A percentile compares a stretch with the other conserved stretches of the same genome.
Evolutionary conservation across 92 coral and sea anemone species (phyloP).

Genomic region (Desmophyllum pertusum): DNA sequence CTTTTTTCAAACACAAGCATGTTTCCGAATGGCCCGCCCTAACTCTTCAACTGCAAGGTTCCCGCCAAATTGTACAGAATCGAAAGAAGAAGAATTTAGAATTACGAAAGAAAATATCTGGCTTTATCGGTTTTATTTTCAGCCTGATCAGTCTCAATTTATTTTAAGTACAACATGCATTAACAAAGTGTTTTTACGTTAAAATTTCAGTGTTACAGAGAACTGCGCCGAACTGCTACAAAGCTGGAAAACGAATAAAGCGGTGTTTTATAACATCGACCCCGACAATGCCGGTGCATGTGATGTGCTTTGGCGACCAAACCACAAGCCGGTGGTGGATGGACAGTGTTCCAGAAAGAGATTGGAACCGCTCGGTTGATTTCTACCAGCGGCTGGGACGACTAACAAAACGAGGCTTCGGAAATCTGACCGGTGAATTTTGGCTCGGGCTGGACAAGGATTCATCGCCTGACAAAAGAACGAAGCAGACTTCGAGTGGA

Average conservation of each 20-base stretch:
- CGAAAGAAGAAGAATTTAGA: too few relatives aligned
- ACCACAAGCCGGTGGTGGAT: constrained; percentile 71
- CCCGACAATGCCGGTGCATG: constrained; percentile 64
- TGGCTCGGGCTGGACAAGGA: constrained; percentile 40
- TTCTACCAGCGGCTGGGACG: constrained; percentile 27
- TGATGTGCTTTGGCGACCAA: constrained; percentile 73
- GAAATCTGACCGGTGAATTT: constrained; percentile 29
- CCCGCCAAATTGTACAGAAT: too few relatives aligned
- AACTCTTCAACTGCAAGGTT: too few relatives aligned
- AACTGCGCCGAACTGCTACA: constrained; percentile 61
- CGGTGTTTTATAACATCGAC: constrained; percentile 58
- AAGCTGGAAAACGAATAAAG: constrained; percentile 47
- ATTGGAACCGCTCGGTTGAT: constrained; percentile 22
- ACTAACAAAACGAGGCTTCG: constrained; percentile 43
- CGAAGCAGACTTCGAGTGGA: constrained; percentile 26
- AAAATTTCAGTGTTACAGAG: constrained; percentile 1
- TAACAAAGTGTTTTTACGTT: not conserved
- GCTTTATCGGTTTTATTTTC: too few relatives aligned
- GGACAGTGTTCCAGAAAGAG: constrained; percentile 78
- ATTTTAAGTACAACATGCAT: too few relatives aligned
- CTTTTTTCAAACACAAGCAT: too few relatives aligned
- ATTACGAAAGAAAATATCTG: too few relatives aligned
- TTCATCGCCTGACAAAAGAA: constrained; percentile 3
- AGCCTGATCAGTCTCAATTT: too few relatives aligned
- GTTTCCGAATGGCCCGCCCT: too few relatives aligned